Percentiles rank a stretch among this genome's conserved stretches.
These are phyloP conservation scores for Hapalemur alaotrensis DNA, from an alignment of 2,797 vertebrate genomes.

Conservation along the genomic window DNA sequence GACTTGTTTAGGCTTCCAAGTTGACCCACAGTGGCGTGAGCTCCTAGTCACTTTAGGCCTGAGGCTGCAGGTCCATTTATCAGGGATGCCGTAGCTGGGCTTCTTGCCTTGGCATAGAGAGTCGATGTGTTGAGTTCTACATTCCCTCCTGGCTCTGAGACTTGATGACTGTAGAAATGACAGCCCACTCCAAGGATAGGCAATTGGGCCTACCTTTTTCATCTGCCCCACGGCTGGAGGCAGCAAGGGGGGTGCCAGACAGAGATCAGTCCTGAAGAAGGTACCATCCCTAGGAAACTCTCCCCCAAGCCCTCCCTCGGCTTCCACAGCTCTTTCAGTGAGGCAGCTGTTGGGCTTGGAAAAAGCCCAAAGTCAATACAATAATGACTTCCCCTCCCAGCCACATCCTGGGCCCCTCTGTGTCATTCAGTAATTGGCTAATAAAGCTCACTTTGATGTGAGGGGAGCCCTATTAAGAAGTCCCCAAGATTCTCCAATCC, in stretches of 20 bases:
- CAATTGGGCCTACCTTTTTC: neutral
- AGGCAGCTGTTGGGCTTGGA: constrained; percentile 58
- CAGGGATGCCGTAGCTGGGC: neutral
- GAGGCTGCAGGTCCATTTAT: neutral
- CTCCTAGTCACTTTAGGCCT: neutral
- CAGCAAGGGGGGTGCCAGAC: neutral
- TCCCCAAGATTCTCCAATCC: neutral
- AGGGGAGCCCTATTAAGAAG: neutral
- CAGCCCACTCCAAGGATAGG: neutral
- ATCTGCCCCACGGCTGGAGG: neutral
- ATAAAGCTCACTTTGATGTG: constrained; percentile 64
- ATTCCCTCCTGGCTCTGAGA: neutral
- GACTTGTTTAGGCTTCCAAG: neutral
- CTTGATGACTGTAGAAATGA: neutral
- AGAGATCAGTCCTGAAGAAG: neutral
- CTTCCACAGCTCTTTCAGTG: constrained; percentile 6
- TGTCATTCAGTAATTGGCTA: constrained; percentile 50
- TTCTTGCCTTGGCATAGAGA: neutral
- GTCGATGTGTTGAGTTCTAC: neutral
- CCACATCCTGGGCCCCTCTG: constrained; percentile 28
- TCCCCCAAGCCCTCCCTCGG: neutral
- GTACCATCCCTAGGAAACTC: neutral
- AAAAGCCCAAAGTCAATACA: constrained; percentile 58
- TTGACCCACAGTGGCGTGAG: neutral
- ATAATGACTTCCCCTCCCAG: constrained; percentile 48